Evolutionary conservation across 2,797 vertebrate genomes (phyloP).

Genomic region (Cirrhinus mrigala): DNA sequence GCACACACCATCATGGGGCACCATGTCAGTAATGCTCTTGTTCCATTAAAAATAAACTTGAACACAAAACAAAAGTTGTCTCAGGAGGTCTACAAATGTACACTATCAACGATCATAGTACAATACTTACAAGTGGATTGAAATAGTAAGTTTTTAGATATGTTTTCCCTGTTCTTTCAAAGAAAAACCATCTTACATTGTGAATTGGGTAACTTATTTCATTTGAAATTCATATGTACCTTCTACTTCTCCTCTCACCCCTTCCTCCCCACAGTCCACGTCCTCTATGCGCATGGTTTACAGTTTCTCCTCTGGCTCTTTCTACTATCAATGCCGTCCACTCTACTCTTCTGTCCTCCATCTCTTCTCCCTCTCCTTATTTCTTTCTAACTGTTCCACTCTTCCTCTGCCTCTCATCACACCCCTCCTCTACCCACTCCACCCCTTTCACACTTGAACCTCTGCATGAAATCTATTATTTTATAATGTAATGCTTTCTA

Average conservation of each 20-base stretch:
- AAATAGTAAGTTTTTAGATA: neutral
- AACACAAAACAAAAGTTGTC: no score
- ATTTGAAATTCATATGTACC: neutral
- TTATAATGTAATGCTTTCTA: no score
- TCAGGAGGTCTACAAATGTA: neutral
- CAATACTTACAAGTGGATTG: neutral
- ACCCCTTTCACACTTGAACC: neutral
- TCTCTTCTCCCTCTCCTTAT: neutral
- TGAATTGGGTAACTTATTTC: neutral
- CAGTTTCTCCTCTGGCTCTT: no score
- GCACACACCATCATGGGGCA: no score
- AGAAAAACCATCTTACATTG: neutral
- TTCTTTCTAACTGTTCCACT: neutral
- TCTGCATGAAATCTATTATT: neutral
- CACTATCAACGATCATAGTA: neutral
- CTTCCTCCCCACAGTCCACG: neutral
- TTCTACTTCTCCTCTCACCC: neutral
- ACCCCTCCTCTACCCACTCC: neutral
- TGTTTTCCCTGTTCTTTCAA: neutral
- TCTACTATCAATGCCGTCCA: neutral
- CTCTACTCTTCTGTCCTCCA: no score
- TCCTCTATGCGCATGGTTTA: no score
- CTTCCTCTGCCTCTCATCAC: neutral
- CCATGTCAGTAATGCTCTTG: no score
- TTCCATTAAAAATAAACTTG: no score